Conservation (phyloP, 2,888 invertebrate genomes). For the Operophtera brumata region DNA sequence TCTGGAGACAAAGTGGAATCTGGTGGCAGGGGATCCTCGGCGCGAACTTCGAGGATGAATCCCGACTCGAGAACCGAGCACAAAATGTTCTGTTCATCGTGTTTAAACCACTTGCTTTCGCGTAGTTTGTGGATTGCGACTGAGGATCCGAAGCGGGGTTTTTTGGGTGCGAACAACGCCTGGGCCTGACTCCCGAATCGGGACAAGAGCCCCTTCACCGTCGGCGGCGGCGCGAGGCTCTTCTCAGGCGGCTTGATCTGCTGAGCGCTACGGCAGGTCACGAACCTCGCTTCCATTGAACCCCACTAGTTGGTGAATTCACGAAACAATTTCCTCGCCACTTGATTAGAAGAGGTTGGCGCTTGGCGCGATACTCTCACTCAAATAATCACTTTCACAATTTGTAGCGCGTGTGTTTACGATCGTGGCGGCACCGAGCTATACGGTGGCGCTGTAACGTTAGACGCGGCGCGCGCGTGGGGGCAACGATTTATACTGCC, state of each 20-base stretch:
- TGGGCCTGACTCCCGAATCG: slow-evolving; percentile 79
- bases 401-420: slow-evolving; percentile 65
- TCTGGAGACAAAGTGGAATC: slow-evolving; percentile 75
- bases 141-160: slow-evolving; percentile 81
- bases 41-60: slow-evolving; percentile 84
- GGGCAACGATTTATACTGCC: slow-evolving; percentile 56
- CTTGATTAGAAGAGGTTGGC: slow-evolving; percentile 43
- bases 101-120: slow-evolving; percentile 88
- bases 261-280: slow-evolving; percentile 79
- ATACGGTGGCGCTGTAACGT: slow-evolving; percentile 62
- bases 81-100: slow-evolving; percentile 85
- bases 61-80: slow-evolving; percentile 87
- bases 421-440: slow-evolving; percentile 50
- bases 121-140: slow-evolving; percentile 86
- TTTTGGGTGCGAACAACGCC: slow-evolving; percentile 76
- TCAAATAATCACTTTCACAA: slow-evolving; percentile 78
- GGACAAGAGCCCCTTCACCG: slow-evolving; percentile 77
- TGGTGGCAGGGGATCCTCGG: slow-evolving; percentile 72
- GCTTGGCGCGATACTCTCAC: slow-evolving; percentile 66
- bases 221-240: slow-evolving; percentile 74
- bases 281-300: slow-evolving; percentile 82
- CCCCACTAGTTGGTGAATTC: slow-evolving; percentile 63
- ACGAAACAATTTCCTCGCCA: slow-evolving; percentile 64
- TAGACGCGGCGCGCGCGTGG: slow-evolving; percentile 76
- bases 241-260: slow-evolving; percentile 80